These are phyloP conservation scores for Gibbula magus DNA, from an alignment of 2,888 invertebrate genomes.

Conservation along the genomic window DNA sequence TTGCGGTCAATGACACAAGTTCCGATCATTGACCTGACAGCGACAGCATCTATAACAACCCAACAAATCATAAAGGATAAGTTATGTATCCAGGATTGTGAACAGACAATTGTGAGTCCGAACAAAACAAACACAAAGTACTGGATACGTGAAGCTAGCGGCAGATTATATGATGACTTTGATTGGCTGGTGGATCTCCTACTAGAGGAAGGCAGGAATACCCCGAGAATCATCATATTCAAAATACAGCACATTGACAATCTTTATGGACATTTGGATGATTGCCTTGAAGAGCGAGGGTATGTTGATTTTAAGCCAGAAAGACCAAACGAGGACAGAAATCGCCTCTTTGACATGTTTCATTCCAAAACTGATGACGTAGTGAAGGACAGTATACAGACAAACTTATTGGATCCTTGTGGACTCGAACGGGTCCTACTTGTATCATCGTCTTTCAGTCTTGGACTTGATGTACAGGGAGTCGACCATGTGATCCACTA, in stretches of 20 bases:
- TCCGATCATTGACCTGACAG: constrained; percentile 1
- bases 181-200: constrained; percentile 26
- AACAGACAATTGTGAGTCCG: constrained; percentile 25
- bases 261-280: not conserved
- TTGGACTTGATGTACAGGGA: not conserved
- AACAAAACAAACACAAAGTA: constrained; percentile 30
- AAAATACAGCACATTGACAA: constrained; percentile 11
- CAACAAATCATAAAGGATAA: constrained; percentile 1
- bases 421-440: constrained; percentile 20
- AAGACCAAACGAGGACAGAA: constrained; percentile 23
- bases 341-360: constrained; percentile 26
- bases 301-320: constrained; percentile 15
- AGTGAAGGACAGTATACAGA: not conserved
- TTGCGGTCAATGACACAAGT: not conserved
- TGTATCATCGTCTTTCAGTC: too few relatives aligned
- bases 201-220: constrained; percentile 15
- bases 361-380: constrained; percentile 19
- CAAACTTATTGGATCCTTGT: not conserved
- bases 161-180: not conserved
- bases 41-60: constrained; percentile 24
- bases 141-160: not conserved
- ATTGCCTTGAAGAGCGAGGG: not conserved
- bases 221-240: constrained; percentile 23
- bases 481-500: not conserved
- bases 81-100: constrained; percentile 20